phyloP scores from a whole-genome alignment of 2,888 invertebrate genomes.

The Chrysina gloriosa region DNA sequence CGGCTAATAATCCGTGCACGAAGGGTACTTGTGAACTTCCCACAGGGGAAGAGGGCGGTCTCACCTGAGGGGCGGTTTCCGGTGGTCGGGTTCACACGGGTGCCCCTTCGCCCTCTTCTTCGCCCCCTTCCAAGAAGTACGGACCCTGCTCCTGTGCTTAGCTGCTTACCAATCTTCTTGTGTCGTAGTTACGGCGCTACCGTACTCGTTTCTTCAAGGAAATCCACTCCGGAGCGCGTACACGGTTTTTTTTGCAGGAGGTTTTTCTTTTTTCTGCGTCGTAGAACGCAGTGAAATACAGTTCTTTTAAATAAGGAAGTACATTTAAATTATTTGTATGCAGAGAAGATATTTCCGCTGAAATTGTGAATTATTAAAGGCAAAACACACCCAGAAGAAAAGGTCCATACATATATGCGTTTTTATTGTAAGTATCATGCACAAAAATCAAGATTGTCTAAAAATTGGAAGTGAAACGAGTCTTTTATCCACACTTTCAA shows the following conservation, averaged over 20 bases:
- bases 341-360: not conserved
- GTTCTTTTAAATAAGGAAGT: not conserved
- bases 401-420: too few species aligned
- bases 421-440: too few species aligned
- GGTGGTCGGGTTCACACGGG: slow-evolving; percentile 63
- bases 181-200: slow-evolving; percentile 2
- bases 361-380: too few species aligned
- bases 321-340: not conserved
- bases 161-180: slow-evolving; percentile 37
- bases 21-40: slow-evolving; percentile 60
- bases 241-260: not conserved
- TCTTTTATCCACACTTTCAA: too few species aligned
- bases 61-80: slow-evolving; percentile 64
- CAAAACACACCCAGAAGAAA: too few species aligned
- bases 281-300: not conserved
- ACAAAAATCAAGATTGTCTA: too few species aligned
- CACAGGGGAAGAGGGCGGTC: slow-evolving; percentile 59
- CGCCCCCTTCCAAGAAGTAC: slow-evolving; percentile 36
- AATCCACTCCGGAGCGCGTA: not conserved
- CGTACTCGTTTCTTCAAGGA: slow-evolving; percentile 20
- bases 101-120: slow-evolving; percentile 36
- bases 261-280: slow-evolving; percentile 1
- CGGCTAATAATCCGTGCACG: slow-evolving; percentile 62
- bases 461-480: too few species aligned
- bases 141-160: slow-evolving; percentile 8